Percentiles rank a stretch among this genome's conserved stretches.
These are phyloP conservation scores for Parochlus steinenii DNA, from an alignment of 2,888 invertebrate genomes.

Conservation along the genomic window DNA sequence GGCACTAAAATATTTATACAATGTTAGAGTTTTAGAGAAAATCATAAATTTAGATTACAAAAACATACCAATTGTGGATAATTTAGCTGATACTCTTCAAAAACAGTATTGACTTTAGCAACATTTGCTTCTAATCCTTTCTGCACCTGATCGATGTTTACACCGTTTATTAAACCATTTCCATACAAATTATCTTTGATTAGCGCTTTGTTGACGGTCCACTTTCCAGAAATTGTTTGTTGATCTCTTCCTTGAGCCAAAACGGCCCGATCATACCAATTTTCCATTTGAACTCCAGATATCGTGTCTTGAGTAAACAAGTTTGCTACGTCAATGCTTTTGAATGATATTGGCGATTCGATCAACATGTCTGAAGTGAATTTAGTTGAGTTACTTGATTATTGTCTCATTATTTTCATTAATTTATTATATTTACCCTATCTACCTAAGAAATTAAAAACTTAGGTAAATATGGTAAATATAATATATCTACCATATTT, in stretches of 20 bases:
- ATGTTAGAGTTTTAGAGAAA: no score
- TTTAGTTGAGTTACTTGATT: no score
- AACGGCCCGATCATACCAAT: slow-evolving; percentile 30
- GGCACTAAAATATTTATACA: no score
- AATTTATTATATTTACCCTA: no score
- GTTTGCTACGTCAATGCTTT: slow-evolving; percentile 18
- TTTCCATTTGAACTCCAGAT: slow-evolving; percentile 28
- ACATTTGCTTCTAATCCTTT: slow-evolving; percentile 19
- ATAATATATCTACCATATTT: no score
- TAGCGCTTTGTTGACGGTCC: slow-evolving; percentile 29
- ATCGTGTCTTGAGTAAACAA: slow-evolving; percentile 20
- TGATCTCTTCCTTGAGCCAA: slow-evolving; percentile 20
- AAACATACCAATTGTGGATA: no score
- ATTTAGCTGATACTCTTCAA: slow-evolving; percentile 19
- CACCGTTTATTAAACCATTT: slow-evolving; percentile 22
- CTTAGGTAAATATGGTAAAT: no score
- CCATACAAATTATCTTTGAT: slow-evolving; percentile 26
- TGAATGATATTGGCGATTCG: slow-evolving; percentile 22
- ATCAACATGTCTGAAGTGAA: no score
- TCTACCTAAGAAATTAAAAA: no score
- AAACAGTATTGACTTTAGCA: slow-evolving; percentile 14
- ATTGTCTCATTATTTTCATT: no score
- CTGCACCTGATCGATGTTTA: slow-evolving; percentile 22
- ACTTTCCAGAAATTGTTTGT: slow-evolving; percentile 32
- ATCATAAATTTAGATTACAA: no score